A percentile compares a stretch with the other conserved stretches of the same genome.
Conservation (phyloP, 1,140 invertebrate genomes). For the Eufriesea mexicana region DNA sequence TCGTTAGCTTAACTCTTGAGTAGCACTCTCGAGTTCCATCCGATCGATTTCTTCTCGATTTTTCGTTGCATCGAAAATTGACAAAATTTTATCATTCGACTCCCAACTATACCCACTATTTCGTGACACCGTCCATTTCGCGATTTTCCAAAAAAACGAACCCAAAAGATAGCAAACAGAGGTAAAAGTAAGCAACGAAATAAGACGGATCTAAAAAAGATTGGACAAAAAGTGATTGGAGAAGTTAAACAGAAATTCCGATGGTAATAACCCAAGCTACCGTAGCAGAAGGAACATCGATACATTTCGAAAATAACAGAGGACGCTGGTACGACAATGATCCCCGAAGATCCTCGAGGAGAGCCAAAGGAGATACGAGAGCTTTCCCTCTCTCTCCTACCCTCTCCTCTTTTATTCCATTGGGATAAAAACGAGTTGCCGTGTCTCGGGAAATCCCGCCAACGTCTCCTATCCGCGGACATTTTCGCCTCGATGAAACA, state of each 20-base stretch:
- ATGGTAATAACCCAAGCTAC: not conserved
- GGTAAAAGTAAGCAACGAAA: too few relatives aligned
- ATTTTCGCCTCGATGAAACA: not conserved
- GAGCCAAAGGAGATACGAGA: not conserved
- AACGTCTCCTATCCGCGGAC: not conserved
- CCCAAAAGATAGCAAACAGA: too few relatives aligned
- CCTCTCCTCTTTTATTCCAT: not conserved
- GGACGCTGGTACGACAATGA: not conserved
- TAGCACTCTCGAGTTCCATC: too few relatives aligned
- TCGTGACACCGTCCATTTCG: too few relatives aligned
- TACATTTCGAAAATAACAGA: conserved; percentile 17
- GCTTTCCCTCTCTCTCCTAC: not conserved
- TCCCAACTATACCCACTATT: too few relatives aligned
- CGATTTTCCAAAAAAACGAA: too few relatives aligned
- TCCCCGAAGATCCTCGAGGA: not conserved
- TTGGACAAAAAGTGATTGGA: too few relatives aligned
- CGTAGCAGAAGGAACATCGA: not conserved
- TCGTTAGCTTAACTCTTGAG: not conserved
- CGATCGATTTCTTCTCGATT: too few relatives aligned
- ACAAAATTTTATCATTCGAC: too few relatives aligned
- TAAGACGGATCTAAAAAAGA: too few relatives aligned
- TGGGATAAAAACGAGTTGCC: conserved; percentile 4
- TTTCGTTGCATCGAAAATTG: too few relatives aligned
- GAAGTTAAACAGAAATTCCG: not conserved
- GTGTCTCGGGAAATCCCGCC: conserved; percentile 17